Evolutionary conservation across 2,888 invertebrate genomes (phyloP).

Genomic region (Xanthostigma xanthostigma): DNA sequence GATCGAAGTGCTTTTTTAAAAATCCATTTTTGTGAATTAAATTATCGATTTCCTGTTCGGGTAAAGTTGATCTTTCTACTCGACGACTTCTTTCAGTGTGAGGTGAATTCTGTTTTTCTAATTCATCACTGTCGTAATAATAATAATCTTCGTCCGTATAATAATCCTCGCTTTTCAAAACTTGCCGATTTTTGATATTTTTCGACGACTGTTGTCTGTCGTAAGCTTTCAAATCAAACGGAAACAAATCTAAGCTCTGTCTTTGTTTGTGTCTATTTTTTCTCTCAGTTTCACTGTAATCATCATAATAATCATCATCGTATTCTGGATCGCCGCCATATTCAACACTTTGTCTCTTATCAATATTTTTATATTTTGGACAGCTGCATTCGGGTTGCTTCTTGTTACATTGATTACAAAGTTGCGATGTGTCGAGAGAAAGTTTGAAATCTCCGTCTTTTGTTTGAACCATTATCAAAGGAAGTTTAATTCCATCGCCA

Average conservation of each 20-base stretch:
- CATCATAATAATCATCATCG: not conserved
- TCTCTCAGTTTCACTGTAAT: not conserved
- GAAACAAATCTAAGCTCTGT: too few relatives aligned
- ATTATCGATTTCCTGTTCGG: not conserved
- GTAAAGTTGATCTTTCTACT: constrained; percentile 1
- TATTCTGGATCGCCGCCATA: not conserved
- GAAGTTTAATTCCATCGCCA: constrained; percentile 26
- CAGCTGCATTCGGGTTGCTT: not conserved
- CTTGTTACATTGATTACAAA: constrained; percentile 17
- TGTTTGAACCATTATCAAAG: constrained; percentile 22
- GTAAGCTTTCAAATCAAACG: too few relatives aligned
- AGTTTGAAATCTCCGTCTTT: constrained; percentile 23
- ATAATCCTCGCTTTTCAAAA: too few relatives aligned
- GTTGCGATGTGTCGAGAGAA: constrained; percentile 24
- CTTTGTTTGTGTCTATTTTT: too few relatives aligned
- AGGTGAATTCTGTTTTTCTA: too few relatives aligned
- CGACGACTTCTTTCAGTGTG: not conserved
- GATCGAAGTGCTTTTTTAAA: constrained; percentile 1
- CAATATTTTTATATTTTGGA: not conserved
- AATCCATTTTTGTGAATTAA: constrained; percentile 2
- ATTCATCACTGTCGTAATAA: too few relatives aligned
- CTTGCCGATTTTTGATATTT: too few relatives aligned
- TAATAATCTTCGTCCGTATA: too few relatives aligned
- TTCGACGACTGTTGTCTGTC: too few relatives aligned
- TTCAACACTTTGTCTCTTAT: not conserved